These are phyloP conservation scores for Harpalus rubripes DNA, from an alignment of 2,888 invertebrate genomes.

Conservation along the genomic window DNA sequence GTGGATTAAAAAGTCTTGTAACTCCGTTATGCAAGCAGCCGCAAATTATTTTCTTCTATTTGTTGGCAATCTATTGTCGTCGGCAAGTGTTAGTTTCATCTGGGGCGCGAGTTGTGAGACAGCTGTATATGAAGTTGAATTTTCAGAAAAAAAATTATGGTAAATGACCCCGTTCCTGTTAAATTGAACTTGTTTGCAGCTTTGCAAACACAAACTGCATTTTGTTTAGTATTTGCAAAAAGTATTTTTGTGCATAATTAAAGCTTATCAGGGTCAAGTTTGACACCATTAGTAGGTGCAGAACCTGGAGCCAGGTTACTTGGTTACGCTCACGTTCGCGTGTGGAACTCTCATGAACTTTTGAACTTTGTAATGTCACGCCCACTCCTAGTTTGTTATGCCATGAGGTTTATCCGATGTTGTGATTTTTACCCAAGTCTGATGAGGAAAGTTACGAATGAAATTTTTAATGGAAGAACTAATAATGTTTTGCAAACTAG, in stretches of 20 bases:
- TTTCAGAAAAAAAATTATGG: no score
- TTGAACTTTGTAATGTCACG: conserved; percentile 37
- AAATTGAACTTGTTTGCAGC: no score
- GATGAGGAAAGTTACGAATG: conserved; percentile 21
- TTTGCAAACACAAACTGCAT: no score
- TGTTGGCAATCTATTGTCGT: no score
- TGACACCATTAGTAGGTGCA: neutral
- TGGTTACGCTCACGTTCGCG: neutral
- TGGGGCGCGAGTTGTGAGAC: no score
- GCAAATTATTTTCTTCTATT: no score
- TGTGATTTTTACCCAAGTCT: conserved; percentile 28
- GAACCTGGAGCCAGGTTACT: neutral
- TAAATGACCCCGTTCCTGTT: no score
- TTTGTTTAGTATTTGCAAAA: neutral
- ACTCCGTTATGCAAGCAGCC: no score
- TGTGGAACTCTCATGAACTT: conserved; percentile 30
- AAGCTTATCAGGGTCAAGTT: neutral
- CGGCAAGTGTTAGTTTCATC: no score
- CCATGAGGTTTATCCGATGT: neutral
- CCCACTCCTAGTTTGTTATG: conserved; percentile 1
- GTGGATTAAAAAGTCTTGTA: no score
- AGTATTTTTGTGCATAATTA: neutral
- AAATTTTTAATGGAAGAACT: neutral
- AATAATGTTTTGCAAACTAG: neutral
- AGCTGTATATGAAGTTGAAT: no score